Conservation (phyloP, 2,113 vertebrate genomes). For the Hippocampus abdominalis region DNA sequence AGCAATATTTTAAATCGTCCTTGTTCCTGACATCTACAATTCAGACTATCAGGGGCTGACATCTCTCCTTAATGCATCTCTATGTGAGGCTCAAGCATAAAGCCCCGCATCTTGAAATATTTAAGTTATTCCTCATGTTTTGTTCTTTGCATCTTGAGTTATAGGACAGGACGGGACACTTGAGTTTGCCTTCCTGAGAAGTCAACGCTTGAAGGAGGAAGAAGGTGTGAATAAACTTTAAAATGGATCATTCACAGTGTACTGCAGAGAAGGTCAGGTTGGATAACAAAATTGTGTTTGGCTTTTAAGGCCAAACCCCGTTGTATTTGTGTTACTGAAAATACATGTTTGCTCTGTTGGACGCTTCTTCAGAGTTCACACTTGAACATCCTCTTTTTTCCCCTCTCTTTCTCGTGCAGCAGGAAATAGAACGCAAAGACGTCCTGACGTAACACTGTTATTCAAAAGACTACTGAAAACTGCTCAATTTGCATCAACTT, state of each 20-base stretch:
- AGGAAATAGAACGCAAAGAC: slow-evolving; percentile 49
- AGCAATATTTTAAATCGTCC: slow-evolving; percentile 19
- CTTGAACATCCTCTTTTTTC: not conserved
- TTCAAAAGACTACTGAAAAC: slow-evolving; percentile 51
- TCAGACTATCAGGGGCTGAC: slow-evolving; percentile 15
- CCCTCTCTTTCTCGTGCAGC: slow-evolving; percentile 42
- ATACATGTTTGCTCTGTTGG: slow-evolving; percentile 8
- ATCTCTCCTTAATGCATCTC: not conserved
- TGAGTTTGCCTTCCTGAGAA: slow-evolving; percentile 20
- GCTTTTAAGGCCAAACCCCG: slow-evolving; percentile 46
- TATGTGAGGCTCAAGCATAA: not conserved
- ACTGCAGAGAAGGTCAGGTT: slow-evolving; percentile 30
- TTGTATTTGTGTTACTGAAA: slow-evolving; percentile 23
- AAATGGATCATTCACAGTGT: slow-evolving; percentile 53
- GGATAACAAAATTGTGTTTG: slow-evolving; percentile 49
- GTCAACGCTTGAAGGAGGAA: slow-evolving; percentile 37
- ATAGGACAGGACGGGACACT: slow-evolving; percentile 36
- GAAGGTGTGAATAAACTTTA: slow-evolving; percentile 42
- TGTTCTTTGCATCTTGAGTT: slow-evolving; percentile 26
- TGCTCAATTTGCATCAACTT: slow-evolving; percentile 40
- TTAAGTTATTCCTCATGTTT: slow-evolving; percentile 32
- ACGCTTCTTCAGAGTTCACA: slow-evolving; percentile 23
- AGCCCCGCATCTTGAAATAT: slow-evolving; percentile 36
- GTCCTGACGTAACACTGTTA: slow-evolving; percentile 45
- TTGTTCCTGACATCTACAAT: slow-evolving; percentile 37